Percentiles rank a stretch among this genome's conserved stretches.
Conservation (phyloP, 1,140 invertebrate genomes). For the Lutraria rhynchaena region DNA sequence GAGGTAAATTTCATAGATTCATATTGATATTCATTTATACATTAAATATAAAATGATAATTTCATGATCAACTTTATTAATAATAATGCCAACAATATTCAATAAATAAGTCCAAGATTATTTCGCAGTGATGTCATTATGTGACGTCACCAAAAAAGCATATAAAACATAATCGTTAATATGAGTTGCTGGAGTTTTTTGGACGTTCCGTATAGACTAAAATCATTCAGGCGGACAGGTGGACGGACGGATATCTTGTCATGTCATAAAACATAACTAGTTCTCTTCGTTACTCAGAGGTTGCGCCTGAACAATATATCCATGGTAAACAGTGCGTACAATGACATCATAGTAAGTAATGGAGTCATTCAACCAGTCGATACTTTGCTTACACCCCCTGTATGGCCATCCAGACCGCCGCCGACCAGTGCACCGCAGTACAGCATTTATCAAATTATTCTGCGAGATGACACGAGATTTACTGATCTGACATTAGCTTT, state of each 20-base stretch:
- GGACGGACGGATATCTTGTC: background rate
- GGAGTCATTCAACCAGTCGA: slow-evolving; percentile 43
- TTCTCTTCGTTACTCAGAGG: background rate
- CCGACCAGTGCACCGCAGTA: no score
- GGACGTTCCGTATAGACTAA: background rate
- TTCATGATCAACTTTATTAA: no score
- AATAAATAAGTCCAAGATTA: no score
- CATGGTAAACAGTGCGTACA: background rate
- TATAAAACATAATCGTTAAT: no score
- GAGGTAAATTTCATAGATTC: no score
- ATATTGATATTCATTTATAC: no score
- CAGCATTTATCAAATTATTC: slow-evolving; percentile 20
- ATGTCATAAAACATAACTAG: slow-evolving; percentile 1
- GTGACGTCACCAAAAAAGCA: no score
- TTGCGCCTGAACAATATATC: background rate
- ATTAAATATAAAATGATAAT: no score
- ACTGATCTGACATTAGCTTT: slow-evolving; percentile 34
- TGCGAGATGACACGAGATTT: slow-evolving; percentile 28
- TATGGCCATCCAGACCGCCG: background rate
- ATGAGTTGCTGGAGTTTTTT: background rate
- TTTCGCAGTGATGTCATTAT: no score
- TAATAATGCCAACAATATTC: no score
- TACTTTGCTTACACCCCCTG: slow-evolving; percentile 8
- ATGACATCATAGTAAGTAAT: slow-evolving; percentile 44
- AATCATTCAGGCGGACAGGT: background rate